Evolutionary conservation across 2,888 invertebrate species (phyloP).

Genomic region (Cynaeus angustus): DNA sequence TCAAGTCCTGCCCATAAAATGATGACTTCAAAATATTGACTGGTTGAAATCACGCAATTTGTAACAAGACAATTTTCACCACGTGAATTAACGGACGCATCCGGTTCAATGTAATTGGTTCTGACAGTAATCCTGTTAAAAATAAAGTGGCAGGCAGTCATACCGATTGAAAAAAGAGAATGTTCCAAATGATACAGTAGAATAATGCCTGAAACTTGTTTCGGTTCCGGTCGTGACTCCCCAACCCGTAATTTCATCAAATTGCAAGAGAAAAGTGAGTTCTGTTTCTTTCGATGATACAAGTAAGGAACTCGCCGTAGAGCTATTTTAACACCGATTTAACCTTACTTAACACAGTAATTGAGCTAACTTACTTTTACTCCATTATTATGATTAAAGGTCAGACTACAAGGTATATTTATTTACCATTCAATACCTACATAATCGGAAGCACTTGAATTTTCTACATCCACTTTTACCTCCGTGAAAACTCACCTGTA

Average conservation of each 20-base stretch:
- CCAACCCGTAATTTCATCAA: constrained; percentile 8
- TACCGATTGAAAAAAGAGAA: not conserved
- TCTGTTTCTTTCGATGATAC: constrained; percentile 1
- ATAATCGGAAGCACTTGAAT: not conserved
- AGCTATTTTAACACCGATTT: constrained; percentile 9
- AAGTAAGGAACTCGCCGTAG: constrained; percentile 16
- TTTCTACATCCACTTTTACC: constrained; percentile 3
- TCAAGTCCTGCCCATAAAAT: too few relatives aligned
- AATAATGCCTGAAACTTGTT: constrained; percentile 8
- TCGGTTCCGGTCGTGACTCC: constrained; percentile 8
- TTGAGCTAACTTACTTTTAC: constrained; percentile 32
- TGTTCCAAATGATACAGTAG: constrained; percentile 9
- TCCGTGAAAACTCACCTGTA: constrained; percentile 35
- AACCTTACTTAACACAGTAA: constrained; percentile 11
- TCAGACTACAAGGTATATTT: constrained; percentile 19
- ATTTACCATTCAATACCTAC: constrained; percentile 15
- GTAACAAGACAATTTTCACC: not conserved
- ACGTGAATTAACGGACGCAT: constrained; percentile 5
- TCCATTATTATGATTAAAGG: constrained; percentile 26
- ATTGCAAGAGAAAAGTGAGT: constrained; percentile 7
- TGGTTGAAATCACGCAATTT: too few relatives aligned
- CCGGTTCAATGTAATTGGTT: constrained; percentile 13
- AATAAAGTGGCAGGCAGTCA: constrained; percentile 1
- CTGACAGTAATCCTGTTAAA: constrained; percentile 11
- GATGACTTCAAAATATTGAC: not conserved